phyloP scores from a whole-genome alignment of 2,888 invertebrate genomes.

The Cecidostiba fungosa region DNA sequence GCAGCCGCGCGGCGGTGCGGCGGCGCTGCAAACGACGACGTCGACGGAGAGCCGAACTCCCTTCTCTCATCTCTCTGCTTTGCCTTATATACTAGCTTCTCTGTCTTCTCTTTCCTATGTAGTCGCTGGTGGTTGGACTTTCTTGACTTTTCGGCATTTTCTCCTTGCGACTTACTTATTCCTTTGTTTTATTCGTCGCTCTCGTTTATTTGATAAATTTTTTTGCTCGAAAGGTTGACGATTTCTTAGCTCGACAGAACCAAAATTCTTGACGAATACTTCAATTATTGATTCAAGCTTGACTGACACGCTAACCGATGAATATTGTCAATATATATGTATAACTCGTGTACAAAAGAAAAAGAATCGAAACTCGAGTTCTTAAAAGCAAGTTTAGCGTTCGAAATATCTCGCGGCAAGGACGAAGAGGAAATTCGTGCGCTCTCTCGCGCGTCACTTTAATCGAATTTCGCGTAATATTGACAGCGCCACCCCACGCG shows the following conservation, averaged over 20 bases:
- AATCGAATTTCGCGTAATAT: conserved; percentile 57
- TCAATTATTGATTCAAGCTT: too few relatives aligned
- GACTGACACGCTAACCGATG: too few relatives aligned
- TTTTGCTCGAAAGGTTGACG: too few relatives aligned
- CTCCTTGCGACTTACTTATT: neutral
- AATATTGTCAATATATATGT: too few relatives aligned
- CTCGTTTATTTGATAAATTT: neutral
- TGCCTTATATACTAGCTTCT: neutral
- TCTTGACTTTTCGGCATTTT: neutral
- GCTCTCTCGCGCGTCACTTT: conserved; percentile 47
- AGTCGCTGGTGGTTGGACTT: neutral
- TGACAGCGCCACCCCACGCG: conserved; percentile 34
- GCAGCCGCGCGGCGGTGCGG: conserved; percentile 78
- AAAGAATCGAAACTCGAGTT: too few relatives aligned
- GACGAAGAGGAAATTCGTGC: conserved; percentile 47
- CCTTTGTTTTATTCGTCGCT: neutral
- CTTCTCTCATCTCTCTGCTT: neutral
- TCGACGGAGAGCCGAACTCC: conserved; percentile 38
- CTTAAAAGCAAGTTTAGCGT: neutral
- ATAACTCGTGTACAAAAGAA: too few relatives aligned
- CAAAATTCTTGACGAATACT: too few relatives aligned
- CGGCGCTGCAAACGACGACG: conserved; percentile 66
- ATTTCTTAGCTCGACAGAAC: too few relatives aligned
- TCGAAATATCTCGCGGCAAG: neutral
- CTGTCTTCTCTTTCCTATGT: neutral